Percentiles rank a stretch among this genome's conserved stretches.
phyloP scores from a whole-genome alignment of 2,888 invertebrate genomes.

The Herminia tarsipennalis region DNA sequence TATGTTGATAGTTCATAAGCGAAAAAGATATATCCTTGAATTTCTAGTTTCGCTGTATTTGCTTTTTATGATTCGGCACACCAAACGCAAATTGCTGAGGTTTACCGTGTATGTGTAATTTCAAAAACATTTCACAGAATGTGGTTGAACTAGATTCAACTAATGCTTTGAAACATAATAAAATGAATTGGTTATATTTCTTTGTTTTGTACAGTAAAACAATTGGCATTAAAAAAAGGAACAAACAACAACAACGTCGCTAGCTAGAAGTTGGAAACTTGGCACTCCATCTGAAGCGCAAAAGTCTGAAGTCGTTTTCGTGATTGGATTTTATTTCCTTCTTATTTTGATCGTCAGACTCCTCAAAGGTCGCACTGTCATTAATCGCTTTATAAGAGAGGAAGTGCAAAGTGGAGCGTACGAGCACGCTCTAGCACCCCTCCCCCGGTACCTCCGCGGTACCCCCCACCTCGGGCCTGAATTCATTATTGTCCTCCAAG shows the following conservation, averaged over 20 bases:
- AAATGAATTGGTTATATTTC: neutral
- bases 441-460: slow-evolving; percentile 27
- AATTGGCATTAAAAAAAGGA: slow-evolving; percentile 7
- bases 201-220: too few relatives aligned
- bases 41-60: slow-evolving; percentile 25
- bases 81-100: slow-evolving; percentile 16
- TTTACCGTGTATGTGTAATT: slow-evolving; percentile 10
- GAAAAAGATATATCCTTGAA: slow-evolving; percentile 39
- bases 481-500: slow-evolving; percentile 80
- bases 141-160: neutral
- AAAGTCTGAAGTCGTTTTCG: slow-evolving; percentile 48
- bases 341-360: slow-evolving; percentile 66
- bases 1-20: slow-evolving; percentile 53
- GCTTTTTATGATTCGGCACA: slow-evolving; percentile 22
- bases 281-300: slow-evolving; percentile 22
- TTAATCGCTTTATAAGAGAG: slow-evolving; percentile 79
- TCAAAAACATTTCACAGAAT: slow-evolving; percentile 7
- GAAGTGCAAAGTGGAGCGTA: slow-evolving; percentile 78
- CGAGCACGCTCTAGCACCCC: slow-evolving; percentile 64
- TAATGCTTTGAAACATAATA: neutral
- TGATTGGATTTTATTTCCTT: slow-evolving; percentile 70
- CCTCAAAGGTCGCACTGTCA: slow-evolving; percentile 71
- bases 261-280: slow-evolving; percentile 26
- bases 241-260: slow-evolving; percentile 16
- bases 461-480: slow-evolving; percentile 62